Base-by-base conservation (phyloP, 2,888 invertebrate species). In the Cylindroiulus punctatus region DNA sequence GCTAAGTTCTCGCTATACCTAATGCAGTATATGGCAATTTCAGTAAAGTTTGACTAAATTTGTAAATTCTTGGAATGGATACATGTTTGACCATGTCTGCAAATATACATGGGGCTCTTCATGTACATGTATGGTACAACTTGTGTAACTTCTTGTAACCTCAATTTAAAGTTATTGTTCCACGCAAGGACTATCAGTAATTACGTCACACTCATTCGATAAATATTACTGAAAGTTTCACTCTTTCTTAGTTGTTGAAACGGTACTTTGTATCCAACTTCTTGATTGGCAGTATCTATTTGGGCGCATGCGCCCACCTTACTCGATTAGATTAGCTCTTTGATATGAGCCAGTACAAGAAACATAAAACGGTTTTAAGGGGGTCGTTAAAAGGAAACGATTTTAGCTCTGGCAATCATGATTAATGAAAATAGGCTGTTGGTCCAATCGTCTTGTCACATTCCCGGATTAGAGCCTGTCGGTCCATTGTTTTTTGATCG, bases 301-400 rank as follows among this genome's bases (percentile, higher is more conserved):
- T 7, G 14, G 7, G 17, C 47, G 47, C 47, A 52, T 52, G 47
- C 17, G 47, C 17, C 47, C 47, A 17, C 2, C 47, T 52, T 17
- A 52, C 47, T 52, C 17, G 47, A 52, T 52, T 52, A 52, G 47
- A 52, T 52, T 52, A 52, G 47, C 47, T 52, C 47, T 52, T 52
- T 52, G 47, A 52, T 52, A 52, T 52, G 47, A 52, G 17, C 47
- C 47, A 12, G 47, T 52, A 52, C 47, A 52, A 7, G 47, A 7
- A 52, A 52, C 47, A 52, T 52, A 52, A 52, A 52, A 52, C 47
- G 47, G 47, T 17, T 52, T 52, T 52, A 52, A 52, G 47, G 47
- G 47, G 47, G 47, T 52, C 47, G 47, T 52, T 52, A 52, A 52
- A n/a, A 52, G 47, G 47, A 52, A 52, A 52, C 47, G 47, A 52